Evolutionary conservation across 2,888 invertebrate genomes (phyloP).

Genomic region (Embidobia sp.): DNA sequence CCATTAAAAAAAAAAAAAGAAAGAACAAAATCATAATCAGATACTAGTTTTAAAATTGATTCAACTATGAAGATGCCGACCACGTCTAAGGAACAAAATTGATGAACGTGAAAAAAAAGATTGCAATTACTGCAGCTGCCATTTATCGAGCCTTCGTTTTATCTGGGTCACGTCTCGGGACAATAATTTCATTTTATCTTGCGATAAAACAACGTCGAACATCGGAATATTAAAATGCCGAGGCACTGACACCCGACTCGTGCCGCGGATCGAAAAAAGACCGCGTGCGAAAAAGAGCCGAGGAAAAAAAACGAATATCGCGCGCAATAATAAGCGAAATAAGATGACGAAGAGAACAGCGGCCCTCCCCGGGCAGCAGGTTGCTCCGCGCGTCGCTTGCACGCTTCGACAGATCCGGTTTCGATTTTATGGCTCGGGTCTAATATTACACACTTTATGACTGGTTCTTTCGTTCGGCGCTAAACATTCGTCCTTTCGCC

Average conservation of each 20-base stretch:
- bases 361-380: constrained; percentile 4
- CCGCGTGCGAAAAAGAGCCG: background rate
- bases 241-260: constrained; percentile 36
- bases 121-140: too few relatives aligned
- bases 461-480: constrained; percentile 59
- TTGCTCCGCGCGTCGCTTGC: constrained; percentile 43
- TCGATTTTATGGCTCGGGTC: constrained; percentile 74
- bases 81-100: too few relatives aligned
- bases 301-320: constrained; percentile 31
- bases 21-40: too few relatives aligned
- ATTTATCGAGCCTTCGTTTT: background rate
- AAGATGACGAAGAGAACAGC: too few relatives aligned
- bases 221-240: constrained; percentile 19
- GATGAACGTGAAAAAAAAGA: too few relatives aligned
- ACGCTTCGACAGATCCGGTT: constrained; percentile 74
- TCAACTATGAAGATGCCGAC: too few relatives aligned
- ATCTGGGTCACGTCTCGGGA: constrained; percentile 9
- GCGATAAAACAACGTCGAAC: constrained; percentile 10
- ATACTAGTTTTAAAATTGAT: too few relatives aligned
- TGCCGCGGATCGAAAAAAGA: constrained; percentile 11
- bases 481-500: constrained; percentile 54
- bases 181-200: constrained; percentile 6
- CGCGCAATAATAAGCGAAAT: constrained; percentile 18
- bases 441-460: constrained; percentile 75
- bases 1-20: too few relatives aligned